Evolutionary conservation across 2,888 invertebrate genomes (phyloP).

Genomic region (Odontocerum albicorne): DNA sequence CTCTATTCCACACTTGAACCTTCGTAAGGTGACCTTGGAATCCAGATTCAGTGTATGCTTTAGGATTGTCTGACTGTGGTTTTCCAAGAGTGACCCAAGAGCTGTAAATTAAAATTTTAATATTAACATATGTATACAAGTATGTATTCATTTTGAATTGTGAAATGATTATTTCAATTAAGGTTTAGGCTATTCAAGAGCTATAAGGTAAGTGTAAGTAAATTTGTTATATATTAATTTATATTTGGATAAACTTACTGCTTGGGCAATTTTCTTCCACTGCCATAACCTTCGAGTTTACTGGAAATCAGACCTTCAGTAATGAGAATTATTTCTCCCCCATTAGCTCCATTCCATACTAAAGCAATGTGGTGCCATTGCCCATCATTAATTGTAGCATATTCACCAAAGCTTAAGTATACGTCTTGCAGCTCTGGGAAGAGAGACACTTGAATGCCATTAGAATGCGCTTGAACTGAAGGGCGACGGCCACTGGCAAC

Average conservation of each 20-base stretch:
- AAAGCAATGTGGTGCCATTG: slow-evolving; percentile 96
- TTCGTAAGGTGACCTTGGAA: slow-evolving; percentile 95
- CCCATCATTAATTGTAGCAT: slow-evolving; percentile 92
- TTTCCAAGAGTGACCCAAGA: slow-evolving; percentile 92
- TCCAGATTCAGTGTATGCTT: slow-evolving; percentile 84
- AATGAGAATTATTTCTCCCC: slow-evolving; percentile 84
- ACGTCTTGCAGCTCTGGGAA: slow-evolving; percentile 88
- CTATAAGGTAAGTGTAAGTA: too few relatives aligned
- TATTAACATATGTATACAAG: too few relatives aligned
- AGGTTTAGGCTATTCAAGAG: too few relatives aligned
- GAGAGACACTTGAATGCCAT: slow-evolving; percentile 88
- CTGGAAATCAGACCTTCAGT: slow-evolving; percentile 96
- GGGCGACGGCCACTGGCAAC: slow-evolving; percentile 75
- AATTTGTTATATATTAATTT: too few relatives aligned
- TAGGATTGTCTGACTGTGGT: slow-evolving; percentile 79
- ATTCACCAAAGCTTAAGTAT: slow-evolving; percentile 87
- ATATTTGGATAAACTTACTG: slow-evolving; percentile 63
- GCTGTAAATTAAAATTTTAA: slow-evolving; percentile 52
- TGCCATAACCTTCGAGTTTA: slow-evolving; percentile 85
- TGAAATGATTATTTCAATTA: too few relatives aligned
- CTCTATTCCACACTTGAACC: slow-evolving; percentile 92
- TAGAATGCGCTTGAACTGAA: slow-evolving; percentile 89
- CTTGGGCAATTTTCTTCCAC: slow-evolving; percentile 77
- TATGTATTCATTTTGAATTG: too few relatives aligned
- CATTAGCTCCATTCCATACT: slow-evolving; percentile 89